phyloP scores from a whole-genome alignment of 2,888 invertebrate species.

The Cantharis nigra region DNA sequence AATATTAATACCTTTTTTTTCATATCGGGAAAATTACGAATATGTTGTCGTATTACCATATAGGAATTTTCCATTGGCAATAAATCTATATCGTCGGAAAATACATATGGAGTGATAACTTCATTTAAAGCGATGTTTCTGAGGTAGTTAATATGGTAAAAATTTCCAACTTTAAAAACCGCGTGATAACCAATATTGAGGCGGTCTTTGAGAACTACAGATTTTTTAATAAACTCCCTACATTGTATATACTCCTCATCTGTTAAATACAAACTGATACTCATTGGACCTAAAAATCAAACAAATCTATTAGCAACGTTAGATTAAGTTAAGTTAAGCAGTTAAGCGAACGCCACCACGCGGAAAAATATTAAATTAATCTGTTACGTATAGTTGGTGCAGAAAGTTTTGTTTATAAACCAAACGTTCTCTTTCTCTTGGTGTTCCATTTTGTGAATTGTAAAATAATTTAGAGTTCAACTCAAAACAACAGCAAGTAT shows the following conservation, averaged over 20 bases:
- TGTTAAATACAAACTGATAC: constrained; percentile 83
- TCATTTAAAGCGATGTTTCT: constrained; percentile 84
- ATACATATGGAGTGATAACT: constrained; percentile 80
- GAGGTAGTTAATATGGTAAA: constrained; percentile 89
- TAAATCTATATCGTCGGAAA: constrained; percentile 89
- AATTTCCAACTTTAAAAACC: constrained; percentile 86
- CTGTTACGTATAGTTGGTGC: no score
- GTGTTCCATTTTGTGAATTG: no score
- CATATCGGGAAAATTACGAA: constrained; percentile 46
- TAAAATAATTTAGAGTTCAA: no score
- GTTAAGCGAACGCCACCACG: no score
- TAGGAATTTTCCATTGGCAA: constrained; percentile 83
- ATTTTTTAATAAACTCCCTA: constrained; percentile 73
- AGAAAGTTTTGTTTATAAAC: no score
- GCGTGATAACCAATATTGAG: constrained; percentile 88
- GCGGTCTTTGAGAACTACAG: constrained; percentile 71
- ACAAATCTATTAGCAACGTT: no score
- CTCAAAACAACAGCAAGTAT: no score
- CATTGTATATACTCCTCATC: constrained; percentile 85
- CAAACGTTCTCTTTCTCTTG: no score
- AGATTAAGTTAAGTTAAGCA: no score
- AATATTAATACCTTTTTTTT: constrained; percentile 57
- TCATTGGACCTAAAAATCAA: constrained; percentile 70
- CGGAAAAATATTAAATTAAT: no score
- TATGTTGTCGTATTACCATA: constrained; percentile 67